Percentiles rank a stretch among this genome's conserved stretches.
phyloP scores from a whole-genome alignment of 2,888 invertebrate genomes.

The Chloromyia formosa region DNA sequence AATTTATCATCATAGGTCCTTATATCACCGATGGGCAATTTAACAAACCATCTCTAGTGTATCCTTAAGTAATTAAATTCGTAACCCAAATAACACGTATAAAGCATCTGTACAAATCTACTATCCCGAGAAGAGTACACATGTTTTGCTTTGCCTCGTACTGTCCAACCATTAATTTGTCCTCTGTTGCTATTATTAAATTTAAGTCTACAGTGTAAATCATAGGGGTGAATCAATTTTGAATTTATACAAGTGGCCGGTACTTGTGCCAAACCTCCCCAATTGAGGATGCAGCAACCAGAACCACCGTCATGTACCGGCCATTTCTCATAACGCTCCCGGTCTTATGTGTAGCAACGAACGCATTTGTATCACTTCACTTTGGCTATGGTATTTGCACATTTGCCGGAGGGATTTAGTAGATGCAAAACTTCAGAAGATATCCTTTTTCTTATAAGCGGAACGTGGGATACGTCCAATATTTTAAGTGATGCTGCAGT shows the following conservation, averaged over 20 bases:
- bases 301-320: slow-evolving; percentile 6
- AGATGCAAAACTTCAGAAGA: slow-evolving; percentile 25
- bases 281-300: too few relatives aligned
- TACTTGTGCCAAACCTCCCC: too few relatives aligned
- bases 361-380: slow-evolving; percentile 35
- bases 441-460: neutral
- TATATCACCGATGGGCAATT: neutral
- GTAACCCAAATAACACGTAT: neutral
- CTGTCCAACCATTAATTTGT: slow-evolving; percentile 1
- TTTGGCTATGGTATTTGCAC: slow-evolving; percentile 20
- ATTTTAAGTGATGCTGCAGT: neutral
- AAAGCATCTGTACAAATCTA: neutral
- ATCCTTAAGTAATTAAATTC: neutral
- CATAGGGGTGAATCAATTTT: slow-evolving; percentile 40
- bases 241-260: slow-evolving; percentile 21
- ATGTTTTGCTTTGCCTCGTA: neutral
- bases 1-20: too few relatives aligned
- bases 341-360: neutral
- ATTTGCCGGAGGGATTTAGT: slow-evolving; percentile 4
- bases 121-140: neutral
- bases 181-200: slow-evolving; percentile 29
- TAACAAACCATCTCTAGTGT: neutral
- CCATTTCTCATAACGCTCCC: slow-evolving; percentile 22
- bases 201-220: slow-evolving; percentile 33
- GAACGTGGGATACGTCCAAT: neutral